Conservation (phyloP, 2,113 vertebrate species). For the Myotis lucifugus region DNA sequence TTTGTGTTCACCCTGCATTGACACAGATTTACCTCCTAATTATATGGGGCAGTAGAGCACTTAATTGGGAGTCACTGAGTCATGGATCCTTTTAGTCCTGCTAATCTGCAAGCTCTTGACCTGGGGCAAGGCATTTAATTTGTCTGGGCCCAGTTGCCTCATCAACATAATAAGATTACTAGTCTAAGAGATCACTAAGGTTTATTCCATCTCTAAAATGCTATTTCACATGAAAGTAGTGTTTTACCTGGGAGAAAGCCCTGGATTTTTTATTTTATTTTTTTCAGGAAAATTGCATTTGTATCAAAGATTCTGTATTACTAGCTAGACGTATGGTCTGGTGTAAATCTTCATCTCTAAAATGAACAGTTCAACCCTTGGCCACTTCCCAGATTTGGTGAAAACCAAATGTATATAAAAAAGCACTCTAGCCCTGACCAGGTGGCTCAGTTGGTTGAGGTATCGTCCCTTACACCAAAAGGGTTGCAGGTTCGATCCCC, state of each 20-base stretch:
- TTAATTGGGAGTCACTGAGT: conserved; percentile 71
- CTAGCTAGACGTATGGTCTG: neutral
- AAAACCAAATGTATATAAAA: neutral
- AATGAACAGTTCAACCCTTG: neutral
- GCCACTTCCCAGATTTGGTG: neutral
- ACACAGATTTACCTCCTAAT: conserved; percentile 56
- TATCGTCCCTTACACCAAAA: neutral
- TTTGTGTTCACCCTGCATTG: conserved; percentile 27
- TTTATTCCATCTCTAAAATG: neutral
- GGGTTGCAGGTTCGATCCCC: neutral
- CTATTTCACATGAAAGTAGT: neutral
- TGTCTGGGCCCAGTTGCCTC: conserved; percentile 33
- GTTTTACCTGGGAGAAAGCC: neutral
- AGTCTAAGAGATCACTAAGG: neutral
- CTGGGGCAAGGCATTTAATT: conserved; percentile 35
- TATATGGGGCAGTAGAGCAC: conserved; percentile 71
- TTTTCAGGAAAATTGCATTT: neutral
- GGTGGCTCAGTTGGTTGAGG: neutral
- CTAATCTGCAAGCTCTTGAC: neutral
- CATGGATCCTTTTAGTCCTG: conserved; percentile 41
- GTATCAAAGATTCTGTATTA: neutral
- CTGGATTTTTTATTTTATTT: neutral
- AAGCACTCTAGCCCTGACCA: neutral
- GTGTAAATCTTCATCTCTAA: neutral
- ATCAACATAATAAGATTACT: neutral